phyloP scores from a whole-genome alignment of 2,113 vertebrate species.

The Odontesthes bonariensis region DNA sequence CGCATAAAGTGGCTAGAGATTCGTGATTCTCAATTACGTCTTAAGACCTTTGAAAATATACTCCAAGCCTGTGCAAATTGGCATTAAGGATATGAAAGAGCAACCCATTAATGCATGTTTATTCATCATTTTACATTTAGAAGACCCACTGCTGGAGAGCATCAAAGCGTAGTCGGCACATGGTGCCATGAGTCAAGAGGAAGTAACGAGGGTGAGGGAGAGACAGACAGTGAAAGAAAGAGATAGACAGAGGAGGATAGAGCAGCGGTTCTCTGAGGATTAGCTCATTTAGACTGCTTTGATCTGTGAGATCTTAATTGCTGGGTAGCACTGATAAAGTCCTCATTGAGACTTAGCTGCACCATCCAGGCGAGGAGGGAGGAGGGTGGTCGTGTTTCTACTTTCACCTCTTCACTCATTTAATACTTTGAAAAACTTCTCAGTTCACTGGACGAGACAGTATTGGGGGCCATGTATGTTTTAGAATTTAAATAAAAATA shows the following conservation, averaged over 20 bases:
- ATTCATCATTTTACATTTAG: slow-evolving; percentile 68
- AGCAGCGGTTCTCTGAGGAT: slow-evolving; percentile 65
- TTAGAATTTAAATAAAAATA: not conserved
- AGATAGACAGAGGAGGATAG: slow-evolving; percentile 40
- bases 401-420: slow-evolving; percentile 11
- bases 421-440: slow-evolving; percentile 12
- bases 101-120: slow-evolving; percentile 70
- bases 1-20: slow-evolving; percentile 27
- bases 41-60: slow-evolving; percentile 52
- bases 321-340: slow-evolving; percentile 65
- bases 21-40: slow-evolving; percentile 57
- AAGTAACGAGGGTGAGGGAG: slow-evolving; percentile 56
- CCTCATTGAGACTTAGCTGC: slow-evolving; percentile 54
- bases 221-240: slow-evolving; percentile 19
- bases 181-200: slow-evolving; percentile 63
- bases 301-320: slow-evolving; percentile 78
- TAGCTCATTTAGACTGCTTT: slow-evolving; percentile 74
- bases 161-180: slow-evolving; percentile 64
- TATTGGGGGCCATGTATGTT: not conserved
- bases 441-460: not conserved
- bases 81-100: slow-evolving; percentile 68
- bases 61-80: slow-evolving; percentile 61
- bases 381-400: slow-evolving; percentile 39
- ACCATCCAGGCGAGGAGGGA: slow-evolving; percentile 28
- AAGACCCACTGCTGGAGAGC: slow-evolving; percentile 62